phyloP scores from a whole-genome alignment of 2,797 vertebrate genomes.

The Apogon hyalosoma region DNA sequence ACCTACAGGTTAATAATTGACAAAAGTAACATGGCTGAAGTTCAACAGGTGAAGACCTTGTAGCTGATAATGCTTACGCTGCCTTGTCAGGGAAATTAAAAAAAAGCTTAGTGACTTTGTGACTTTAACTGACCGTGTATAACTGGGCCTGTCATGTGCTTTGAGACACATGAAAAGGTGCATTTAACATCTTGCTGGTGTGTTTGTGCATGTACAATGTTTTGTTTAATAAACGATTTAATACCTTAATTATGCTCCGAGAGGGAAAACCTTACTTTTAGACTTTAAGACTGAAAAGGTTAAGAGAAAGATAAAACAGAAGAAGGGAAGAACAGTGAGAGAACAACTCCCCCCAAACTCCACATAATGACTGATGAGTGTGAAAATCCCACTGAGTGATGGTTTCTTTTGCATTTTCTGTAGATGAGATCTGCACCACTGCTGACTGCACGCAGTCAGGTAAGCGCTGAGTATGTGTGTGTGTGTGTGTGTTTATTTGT shows the following conservation, averaged over 20 bases:
- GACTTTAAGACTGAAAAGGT: constrained; percentile 5
- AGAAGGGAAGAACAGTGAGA: constrained; percentile 4
- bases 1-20: constrained; percentile 26
- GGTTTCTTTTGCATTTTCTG: constrained; percentile 63
- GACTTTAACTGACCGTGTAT: constrained; percentile 18
- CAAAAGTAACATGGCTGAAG: not conserved
- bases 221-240: constrained; percentile 47
- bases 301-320: constrained; percentile 15
- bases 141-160: constrained; percentile 6
- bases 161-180: constrained; percentile 3
- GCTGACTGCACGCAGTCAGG: constrained; percentile 94
- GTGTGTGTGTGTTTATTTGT: constrained; percentile 32
- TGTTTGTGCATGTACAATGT: constrained; percentile 17
- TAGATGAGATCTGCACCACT: constrained; percentile 93
- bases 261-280: constrained; percentile 22
- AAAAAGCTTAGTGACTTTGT: constrained; percentile 9
- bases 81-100: constrained; percentile 50
- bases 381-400: constrained; percentile 48
- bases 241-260: constrained; percentile 34
- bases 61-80: constrained; percentile 49
- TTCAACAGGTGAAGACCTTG: constrained; percentile 23
- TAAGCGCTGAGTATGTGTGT: constrained; percentile 73
- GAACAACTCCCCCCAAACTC: not conserved
- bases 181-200: constrained; percentile 18
- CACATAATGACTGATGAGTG: constrained; percentile 49